Percentiles rank a stretch among this genome's conserved stretches.
Conservation (phyloP, 2,888 invertebrate genomes). For the Alentia gelatinosa region DNA sequence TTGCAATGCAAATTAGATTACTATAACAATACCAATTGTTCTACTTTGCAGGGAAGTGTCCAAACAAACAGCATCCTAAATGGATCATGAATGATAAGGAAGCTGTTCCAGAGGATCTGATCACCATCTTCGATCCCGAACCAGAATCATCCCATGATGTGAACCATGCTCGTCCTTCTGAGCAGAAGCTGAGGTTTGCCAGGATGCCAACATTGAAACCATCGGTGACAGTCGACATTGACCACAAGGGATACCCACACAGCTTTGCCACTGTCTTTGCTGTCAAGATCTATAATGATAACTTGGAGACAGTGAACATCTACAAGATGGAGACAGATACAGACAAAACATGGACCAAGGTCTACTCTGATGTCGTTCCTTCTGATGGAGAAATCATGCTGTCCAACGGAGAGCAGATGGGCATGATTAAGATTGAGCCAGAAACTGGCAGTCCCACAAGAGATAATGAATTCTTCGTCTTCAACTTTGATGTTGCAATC, state of each 20-base stretch:
- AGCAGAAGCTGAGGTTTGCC: background rate
- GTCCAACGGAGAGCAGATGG: background rate
- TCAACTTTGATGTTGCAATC: background rate
- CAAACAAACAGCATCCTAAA: too few relatives aligned
- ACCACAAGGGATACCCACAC: background rate
- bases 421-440: background rate
- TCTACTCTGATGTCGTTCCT: background rate
- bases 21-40: too few relatives aligned
- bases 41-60: too few relatives aligned
- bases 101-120: too few relatives aligned
- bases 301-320: background rate
- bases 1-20: too few relatives aligned
- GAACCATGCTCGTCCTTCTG: background rate
- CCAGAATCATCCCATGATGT: background rate
- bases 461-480: background rate
- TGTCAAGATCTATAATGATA: background rate
- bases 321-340: background rate
- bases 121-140: background rate
- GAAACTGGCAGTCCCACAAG: background rate
- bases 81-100: too few relatives aligned
- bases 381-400: background rate
- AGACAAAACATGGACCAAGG: background rate
- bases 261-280: background rate
- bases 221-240: background rate
- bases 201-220: background rate